These are phyloP conservation scores for Scolopax rusticola DNA, from an alignment of 2,797 vertebrate genomes.

Conservation along the genomic window DNA sequence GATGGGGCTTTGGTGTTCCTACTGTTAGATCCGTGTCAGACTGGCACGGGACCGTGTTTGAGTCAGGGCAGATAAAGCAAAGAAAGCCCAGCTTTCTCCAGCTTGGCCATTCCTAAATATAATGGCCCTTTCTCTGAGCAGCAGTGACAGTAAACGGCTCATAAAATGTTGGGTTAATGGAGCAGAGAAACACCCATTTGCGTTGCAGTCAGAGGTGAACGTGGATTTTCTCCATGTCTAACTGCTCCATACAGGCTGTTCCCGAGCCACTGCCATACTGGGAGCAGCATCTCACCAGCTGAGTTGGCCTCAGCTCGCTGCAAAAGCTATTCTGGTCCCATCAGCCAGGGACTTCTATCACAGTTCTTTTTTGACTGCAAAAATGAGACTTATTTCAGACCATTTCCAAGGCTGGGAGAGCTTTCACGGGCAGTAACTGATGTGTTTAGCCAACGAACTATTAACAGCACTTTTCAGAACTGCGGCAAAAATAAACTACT, in stretches of 20 bases:
- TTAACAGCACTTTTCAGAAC: background rate
- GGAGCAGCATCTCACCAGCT: background rate
- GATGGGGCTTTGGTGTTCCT: background rate
- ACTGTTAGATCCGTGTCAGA: background rate
- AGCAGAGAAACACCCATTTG: constrained; percentile 49
- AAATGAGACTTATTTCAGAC: background rate
- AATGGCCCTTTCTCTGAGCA: background rate
- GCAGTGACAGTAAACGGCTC: constrained; percentile 36
- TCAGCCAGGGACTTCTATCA: background rate
- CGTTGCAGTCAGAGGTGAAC: constrained; percentile 40
- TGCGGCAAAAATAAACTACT: background rate
- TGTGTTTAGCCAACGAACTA: background rate
- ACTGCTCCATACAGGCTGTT: background rate
- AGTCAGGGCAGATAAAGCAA: background rate
- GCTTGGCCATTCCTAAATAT: background rate
- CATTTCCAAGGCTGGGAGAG: constrained; percentile 9
- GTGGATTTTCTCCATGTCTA: background rate
- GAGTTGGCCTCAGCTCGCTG: background rate
- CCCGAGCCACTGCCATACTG: background rate
- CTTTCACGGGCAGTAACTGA: constrained; percentile 22
- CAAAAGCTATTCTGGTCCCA: background rate
- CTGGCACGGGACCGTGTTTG: rapidly evolving
- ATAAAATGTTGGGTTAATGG: constrained; percentile 51
- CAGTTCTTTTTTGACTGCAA: background rate
- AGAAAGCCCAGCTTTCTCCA: background rate